Conservation (phyloP, 2,888 invertebrate species). For the Ennomos fuscantarius region DNA sequence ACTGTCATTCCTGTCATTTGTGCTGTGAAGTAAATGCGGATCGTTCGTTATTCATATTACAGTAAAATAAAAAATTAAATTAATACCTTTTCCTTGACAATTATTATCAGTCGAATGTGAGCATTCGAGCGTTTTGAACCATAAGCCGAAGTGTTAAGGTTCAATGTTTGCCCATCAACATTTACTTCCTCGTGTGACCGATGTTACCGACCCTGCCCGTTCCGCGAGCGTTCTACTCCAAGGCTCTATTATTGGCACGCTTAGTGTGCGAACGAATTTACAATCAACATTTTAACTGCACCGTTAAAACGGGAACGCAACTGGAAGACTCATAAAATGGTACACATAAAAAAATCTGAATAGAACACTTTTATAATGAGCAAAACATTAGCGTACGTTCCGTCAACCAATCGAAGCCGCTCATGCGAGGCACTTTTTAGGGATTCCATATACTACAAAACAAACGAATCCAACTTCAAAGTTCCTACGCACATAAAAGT, state of each 20-base stretch:
- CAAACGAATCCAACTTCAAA: too few species aligned
- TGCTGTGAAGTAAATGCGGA: conserved; percentile 72
- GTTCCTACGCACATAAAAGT: too few species aligned
- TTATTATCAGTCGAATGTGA: conserved; percentile 7
- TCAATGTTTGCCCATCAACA: conserved; percentile 56
- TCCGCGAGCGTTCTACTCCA: conserved; percentile 45
- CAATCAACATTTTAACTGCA: conserved; percentile 21
- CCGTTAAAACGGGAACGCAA: conserved; percentile 25
- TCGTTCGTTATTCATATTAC: conserved; percentile 41
- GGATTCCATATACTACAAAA: too few species aligned
- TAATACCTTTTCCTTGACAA: conserved; percentile 35
- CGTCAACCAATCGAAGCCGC: not conserved
- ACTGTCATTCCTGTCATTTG: conserved; percentile 54
- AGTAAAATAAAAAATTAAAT: conserved; percentile 45
- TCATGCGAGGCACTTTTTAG: not conserved
- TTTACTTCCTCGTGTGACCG: conserved; percentile 59
- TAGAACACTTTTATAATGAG: conserved; percentile 26
- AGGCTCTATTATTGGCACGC: conserved; percentile 31
- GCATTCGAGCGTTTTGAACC: conserved; percentile 42
- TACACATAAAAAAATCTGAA: conserved; percentile 15
- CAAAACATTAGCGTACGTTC: conserved; percentile 8
- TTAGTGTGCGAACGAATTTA: conserved; percentile 30
- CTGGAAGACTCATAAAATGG: conserved; percentile 39
- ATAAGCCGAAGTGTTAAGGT: conserved; percentile 41
- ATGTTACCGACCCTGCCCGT: conserved; percentile 43